Conservation (phyloP, 2,888 invertebrate genomes). For the Drosophila vallismaia region DNA sequence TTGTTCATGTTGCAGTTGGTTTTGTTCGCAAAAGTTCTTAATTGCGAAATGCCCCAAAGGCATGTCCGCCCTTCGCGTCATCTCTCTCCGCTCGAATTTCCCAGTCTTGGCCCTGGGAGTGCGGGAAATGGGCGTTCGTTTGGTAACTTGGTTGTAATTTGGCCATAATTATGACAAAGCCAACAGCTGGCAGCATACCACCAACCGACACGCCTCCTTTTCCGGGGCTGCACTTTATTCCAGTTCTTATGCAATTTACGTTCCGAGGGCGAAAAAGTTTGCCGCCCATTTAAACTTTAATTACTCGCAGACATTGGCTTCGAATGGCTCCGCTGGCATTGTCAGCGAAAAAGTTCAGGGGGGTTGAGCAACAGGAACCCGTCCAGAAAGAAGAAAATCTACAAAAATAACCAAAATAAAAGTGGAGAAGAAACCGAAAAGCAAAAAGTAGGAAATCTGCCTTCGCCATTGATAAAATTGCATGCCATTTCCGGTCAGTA, state of each 20-base stretch:
- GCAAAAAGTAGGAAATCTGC: slow-evolving; percentile 1
- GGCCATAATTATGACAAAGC: slow-evolving; percentile 70
- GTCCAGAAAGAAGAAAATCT: slow-evolving; percentile 1
- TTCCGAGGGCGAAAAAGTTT: slow-evolving; percentile 46
- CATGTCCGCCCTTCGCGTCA: not conserved
- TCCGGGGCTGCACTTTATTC: slow-evolving; percentile 23
- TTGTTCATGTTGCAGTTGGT: slow-evolving; percentile 24
- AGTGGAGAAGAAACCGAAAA: slow-evolving; percentile 1
- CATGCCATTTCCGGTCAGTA: slow-evolving; percentile 77
- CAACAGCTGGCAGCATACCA: slow-evolving; percentile 57
- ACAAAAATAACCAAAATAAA: slow-evolving; percentile 1
- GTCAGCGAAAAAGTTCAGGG: slow-evolving; percentile 18
- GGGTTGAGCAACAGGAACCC: slow-evolving; percentile 17
- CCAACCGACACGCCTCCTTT: slow-evolving; percentile 31
- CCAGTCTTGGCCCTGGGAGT: not conserved
- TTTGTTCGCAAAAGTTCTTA: slow-evolving; percentile 60
- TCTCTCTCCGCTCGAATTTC: not conserved
- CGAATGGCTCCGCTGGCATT: slow-evolving; percentile 31
- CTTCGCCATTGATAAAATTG: slow-evolving; percentile 70
- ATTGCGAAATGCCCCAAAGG: slow-evolving; percentile 64
- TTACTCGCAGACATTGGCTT: slow-evolving; percentile 55
- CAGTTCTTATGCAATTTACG: slow-evolving; percentile 60
- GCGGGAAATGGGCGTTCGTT: slow-evolving; percentile 9
- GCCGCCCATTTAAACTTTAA: slow-evolving; percentile 65
- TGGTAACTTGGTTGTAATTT: slow-evolving; percentile 62